A percentile compares a stretch with the other conserved stretches of the same genome.
Evolutionary conservation across 2,797 vertebrate species (phyloP).

Genomic region (Parauchenoglanis punctatus): DNA sequence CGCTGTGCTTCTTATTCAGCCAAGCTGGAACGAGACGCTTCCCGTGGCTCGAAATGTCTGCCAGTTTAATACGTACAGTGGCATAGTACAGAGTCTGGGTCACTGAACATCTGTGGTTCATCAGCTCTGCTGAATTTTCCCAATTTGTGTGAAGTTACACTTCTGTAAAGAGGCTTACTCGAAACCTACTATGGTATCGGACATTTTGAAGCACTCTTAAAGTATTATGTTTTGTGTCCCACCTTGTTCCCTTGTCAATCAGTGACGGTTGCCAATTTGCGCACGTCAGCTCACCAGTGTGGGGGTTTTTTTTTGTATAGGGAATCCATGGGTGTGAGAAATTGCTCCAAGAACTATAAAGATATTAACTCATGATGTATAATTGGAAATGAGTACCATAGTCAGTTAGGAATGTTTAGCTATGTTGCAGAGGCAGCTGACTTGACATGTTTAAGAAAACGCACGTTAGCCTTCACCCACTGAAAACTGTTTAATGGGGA

Average conservation of each 20-base stretch:
- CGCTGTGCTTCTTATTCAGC: slow-evolving; percentile 62
- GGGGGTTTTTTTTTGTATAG: background rate
- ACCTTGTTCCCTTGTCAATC: background rate
- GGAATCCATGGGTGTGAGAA: background rate
- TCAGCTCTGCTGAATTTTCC: background rate
- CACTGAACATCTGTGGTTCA: background rate
- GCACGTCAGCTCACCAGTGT: no score
- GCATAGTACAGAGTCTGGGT: slow-evolving; percentile 5
- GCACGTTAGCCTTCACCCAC: background rate
- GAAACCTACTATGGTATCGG: background rate
- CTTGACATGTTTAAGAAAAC: background rate
- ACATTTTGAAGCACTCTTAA: background rate
- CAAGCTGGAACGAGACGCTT: slow-evolving; percentile 59
- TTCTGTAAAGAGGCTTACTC: no score
- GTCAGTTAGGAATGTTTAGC: background rate
- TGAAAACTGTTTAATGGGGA: background rate
- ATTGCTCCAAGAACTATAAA: background rate
- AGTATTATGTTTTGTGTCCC: no score
- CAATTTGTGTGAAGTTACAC: background rate
- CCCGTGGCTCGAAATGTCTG: background rate
- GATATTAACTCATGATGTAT: background rate
- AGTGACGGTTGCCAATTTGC: background rate
- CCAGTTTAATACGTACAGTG: background rate
- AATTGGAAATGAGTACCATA: background rate
- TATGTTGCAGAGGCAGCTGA: background rate